phyloP scores from a whole-genome alignment of 2,888 invertebrate species.

The Heteromyza rotundicornis region DNA sequence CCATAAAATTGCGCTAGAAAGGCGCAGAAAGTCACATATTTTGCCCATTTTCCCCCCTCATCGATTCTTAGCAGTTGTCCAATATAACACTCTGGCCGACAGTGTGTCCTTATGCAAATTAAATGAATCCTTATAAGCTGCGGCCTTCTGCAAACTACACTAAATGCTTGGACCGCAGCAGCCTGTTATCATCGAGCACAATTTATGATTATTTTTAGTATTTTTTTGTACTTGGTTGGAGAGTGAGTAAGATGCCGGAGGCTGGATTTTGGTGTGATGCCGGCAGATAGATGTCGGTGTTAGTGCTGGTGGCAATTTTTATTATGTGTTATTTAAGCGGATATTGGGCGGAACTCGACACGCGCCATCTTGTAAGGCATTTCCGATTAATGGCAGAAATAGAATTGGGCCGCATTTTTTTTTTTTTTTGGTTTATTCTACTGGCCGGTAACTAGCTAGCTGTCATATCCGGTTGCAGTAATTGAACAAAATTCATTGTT shows the following conservation, averaged over 20 bases:
- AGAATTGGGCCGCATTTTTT: too few species aligned
- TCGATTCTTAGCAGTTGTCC: not conserved
- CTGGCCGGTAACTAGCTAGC: too few species aligned
- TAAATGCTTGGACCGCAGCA: not conserved
- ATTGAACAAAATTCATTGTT: too few species aligned
- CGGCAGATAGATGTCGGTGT: too few species aligned
- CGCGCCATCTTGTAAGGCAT: constrained; percentile 37
- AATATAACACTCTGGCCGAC: too few species aligned
- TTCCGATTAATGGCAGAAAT: constrained; percentile 44
- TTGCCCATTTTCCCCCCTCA: not conserved
- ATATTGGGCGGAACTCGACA: not conserved
- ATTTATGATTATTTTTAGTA: too few species aligned
- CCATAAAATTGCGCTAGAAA: not conserved
- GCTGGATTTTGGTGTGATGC: too few species aligned
- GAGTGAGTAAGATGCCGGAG: too few species aligned
- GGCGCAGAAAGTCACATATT: not conserved
- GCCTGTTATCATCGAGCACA: not conserved
- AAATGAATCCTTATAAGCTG: not conserved
- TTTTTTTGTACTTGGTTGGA: too few species aligned
- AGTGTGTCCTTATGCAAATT: not conserved
- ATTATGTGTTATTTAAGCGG: constrained; percentile 1
- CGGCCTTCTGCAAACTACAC: not conserved
- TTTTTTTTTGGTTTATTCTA: too few species aligned
- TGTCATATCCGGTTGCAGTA: too few species aligned
- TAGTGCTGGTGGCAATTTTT: not conserved